phyloP scores from a whole-genome alignment of 2,888 invertebrate species.

The Acronicta aceris region DNA sequence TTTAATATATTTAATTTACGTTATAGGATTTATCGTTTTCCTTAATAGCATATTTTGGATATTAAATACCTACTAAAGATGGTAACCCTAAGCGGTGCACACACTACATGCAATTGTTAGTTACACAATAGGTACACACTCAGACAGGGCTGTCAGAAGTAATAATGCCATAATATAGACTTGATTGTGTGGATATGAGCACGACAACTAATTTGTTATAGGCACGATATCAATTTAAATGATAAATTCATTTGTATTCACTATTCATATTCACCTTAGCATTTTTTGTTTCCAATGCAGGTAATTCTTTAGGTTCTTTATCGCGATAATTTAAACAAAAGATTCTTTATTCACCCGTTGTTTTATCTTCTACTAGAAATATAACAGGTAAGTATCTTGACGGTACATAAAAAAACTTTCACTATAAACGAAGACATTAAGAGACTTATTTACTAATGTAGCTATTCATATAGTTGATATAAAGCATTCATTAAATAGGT shows the following conservation, averaged over 20 bases:
- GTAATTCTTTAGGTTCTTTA: neutral
- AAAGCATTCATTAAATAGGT: conserved; percentile 29
- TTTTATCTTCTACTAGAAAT: conserved; percentile 2
- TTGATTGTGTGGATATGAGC: conserved; percentile 27
- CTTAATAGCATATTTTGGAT: too few relatives aligned
- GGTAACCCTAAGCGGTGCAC: conserved; percentile 4
- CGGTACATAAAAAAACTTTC: conserved; percentile 20
- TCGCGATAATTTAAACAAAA: neutral
- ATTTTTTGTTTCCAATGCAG: conserved; percentile 17
- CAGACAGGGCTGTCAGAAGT: conserved; percentile 33
- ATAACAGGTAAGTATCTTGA: neutral
- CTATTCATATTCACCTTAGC: conserved; percentile 21
- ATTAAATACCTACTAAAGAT: too few relatives aligned
- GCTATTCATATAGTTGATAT: conserved; percentile 13
- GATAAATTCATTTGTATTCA: conserved; percentile 24
- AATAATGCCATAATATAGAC: conserved; percentile 24
- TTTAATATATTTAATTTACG: too few relatives aligned
- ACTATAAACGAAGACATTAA: conserved; percentile 22
- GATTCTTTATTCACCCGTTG: neutral
- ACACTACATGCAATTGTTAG: conserved; percentile 19
- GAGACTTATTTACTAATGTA: conserved; percentile 24
- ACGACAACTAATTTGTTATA: conserved; percentile 30
- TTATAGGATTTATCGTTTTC: too few relatives aligned
- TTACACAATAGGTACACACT: conserved; percentile 22
- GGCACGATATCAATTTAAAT: conserved; percentile 30